Base-by-base conservation (phyloP, 2,888 invertebrate species). In the Tenthredo livida region DNA sequence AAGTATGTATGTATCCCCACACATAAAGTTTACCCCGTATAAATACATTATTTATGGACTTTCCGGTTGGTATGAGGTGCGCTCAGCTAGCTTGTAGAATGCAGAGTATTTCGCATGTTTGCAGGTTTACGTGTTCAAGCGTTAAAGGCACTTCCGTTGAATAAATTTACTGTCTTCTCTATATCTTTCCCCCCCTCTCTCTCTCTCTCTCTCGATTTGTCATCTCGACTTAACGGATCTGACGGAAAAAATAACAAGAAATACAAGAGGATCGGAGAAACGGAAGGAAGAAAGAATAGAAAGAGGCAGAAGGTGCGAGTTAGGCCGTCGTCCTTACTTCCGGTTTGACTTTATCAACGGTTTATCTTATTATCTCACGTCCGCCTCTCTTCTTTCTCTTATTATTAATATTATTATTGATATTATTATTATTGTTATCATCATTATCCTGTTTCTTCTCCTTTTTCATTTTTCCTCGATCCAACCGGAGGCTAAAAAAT, bases 21-120 rank as follows among this genome's bases (percentile, higher is more conserved):
- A 73, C 17, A 47, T 25, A 43, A 10, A 75, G n/a, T 25, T 75
- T 25, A 21, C 21, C 21, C 29, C 4, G 43, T 25, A 75, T 75
- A 75, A 47, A 75, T 75, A 47, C 21, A 75, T 75, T 75, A 75
- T 75, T 75, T 75, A 75, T 77, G 33, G 47, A n/a, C 21, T 54
- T 77, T 50, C 73, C n/a, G n/a, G 54, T 54, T 7, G 54, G 54
- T 54, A 54, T 17, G 21, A 40, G 43, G 43, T 43, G 29, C 29
- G 40, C n/a, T 17, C 15, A 77, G 29, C 77, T 10, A 54, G 50
- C 17, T 77, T 50, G 77, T 50, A 77, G 77, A 77, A 77, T 77
- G 17, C n/a, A 61, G 61, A 80, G 37, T 21, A 58, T 80, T 80
- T 61, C 37, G 40, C 40, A 40, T 21, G 78, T 80, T 58, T 61